Evolutionary conservation across 2,888 invertebrate genomes (phyloP).

Genomic region (Sinodicranocentrus sp.): DNA sequence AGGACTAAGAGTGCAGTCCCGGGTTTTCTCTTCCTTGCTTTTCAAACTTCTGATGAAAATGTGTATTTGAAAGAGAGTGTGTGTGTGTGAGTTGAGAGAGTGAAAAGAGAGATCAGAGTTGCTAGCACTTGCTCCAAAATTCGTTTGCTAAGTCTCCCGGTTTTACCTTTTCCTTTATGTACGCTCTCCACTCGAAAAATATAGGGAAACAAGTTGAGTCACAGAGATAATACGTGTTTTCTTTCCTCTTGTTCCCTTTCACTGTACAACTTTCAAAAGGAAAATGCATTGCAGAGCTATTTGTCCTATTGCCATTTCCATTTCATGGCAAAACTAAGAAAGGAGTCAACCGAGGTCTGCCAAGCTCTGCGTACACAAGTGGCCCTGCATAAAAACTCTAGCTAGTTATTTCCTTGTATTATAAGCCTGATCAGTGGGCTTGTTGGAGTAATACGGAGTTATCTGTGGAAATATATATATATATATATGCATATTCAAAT

Average conservation of each 20-base stretch:
- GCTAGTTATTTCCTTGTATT: too few species aligned
- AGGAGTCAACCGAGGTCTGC: neutral
- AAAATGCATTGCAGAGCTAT: neutral
- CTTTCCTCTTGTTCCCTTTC: constrained; percentile 6
- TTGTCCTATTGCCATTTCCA: constrained; percentile 7
- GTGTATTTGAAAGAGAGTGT: constrained; percentile 20
- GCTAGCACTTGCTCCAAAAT: constrained; percentile 66
- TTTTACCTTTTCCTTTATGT: constrained; percentile 57
- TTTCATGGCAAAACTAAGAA: constrained; percentile 18
- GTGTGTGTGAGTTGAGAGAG: constrained; percentile 32
- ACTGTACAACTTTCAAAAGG: constrained; percentile 3
- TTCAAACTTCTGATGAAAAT: neutral
- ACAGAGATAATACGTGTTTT: constrained; percentile 26
- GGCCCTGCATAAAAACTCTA: constrained; percentile 1
- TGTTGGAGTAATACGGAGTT: too few species aligned
- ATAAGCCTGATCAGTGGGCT: too few species aligned
- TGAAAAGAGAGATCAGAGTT: constrained; percentile 61
- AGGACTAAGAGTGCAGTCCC: neutral
- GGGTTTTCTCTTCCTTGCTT: neutral
- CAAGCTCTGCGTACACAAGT: neutral
- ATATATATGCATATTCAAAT: too few species aligned
- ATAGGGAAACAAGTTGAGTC: neutral
- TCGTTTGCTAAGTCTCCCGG: constrained; percentile 64
- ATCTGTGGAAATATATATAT: too few species aligned
- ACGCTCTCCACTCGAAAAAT: constrained; percentile 43